phyloP scores from a whole-genome alignment of 1,140 invertebrate species.

The Drosophila sechellia region DNA sequence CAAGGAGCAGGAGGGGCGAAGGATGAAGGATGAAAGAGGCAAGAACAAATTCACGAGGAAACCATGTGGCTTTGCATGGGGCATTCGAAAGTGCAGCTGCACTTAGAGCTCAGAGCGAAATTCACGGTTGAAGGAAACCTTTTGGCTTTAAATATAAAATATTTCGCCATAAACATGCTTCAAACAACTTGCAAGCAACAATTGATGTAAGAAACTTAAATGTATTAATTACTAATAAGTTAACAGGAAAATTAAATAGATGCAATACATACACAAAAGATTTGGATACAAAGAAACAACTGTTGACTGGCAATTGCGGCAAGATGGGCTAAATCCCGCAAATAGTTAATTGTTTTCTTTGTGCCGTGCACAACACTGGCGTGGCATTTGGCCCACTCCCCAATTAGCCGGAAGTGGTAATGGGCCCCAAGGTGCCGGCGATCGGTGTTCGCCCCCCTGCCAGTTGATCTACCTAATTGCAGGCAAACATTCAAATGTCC shows the following conservation, averaged over 20 bases:
- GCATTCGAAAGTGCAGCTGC: conserved; percentile 40
- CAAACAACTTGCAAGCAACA: no score
- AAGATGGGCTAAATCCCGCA: conserved; percentile 23
- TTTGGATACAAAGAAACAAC: no score
- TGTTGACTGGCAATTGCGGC: conserved; percentile 6
- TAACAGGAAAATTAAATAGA: no score
- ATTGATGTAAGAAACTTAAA: no score
- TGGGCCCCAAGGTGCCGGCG: conserved; percentile 30
- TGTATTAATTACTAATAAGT: no score
- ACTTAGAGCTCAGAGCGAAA: conserved; percentile 1
- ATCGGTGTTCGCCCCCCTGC: conserved; percentile 21
- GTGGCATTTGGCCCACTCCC: conserved; percentile 22
- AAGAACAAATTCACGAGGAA: conserved; percentile 12
- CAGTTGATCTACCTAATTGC: conserved; percentile 41
- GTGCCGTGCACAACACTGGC: neutral
- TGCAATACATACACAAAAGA: no score
- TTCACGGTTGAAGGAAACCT: neutral
- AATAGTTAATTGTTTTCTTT: conserved; percentile 39
- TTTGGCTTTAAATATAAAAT: no score
- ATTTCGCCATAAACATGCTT: no score
- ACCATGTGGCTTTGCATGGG: conserved; percentile 9
- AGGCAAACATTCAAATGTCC: conserved; percentile 45
- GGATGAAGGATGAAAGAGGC: neutral
- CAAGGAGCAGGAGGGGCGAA: neutral
- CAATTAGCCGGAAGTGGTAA: conserved; percentile 48